Base-by-base conservation (phyloP, 2,797 vertebrate genomes). In the Mycteria americana region DNA sequence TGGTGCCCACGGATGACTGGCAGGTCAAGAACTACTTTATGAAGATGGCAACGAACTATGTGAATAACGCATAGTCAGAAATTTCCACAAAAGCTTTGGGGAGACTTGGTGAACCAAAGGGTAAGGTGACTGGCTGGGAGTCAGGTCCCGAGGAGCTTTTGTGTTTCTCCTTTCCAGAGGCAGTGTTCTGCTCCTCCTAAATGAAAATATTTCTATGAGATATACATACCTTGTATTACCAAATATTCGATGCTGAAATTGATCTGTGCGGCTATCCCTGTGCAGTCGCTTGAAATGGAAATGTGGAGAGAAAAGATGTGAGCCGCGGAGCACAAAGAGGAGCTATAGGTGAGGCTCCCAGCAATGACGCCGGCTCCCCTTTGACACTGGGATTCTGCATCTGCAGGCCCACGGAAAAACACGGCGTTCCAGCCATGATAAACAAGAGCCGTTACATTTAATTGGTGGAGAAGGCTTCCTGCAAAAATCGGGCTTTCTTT, bases 311-410 rank as follows among this genome's bases (percentile, higher is more conserved):
- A 22, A 85, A 78, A 84, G 72, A 65, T 91, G 96, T 48, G 93
- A 77, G 94, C 5, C 56, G 89, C 13, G n/a, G 68, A 51, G 94
- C 93, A 27, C 74, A 93, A 94, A 96, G 94, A 51, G 89, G 37
- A 79, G 91, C 95, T 37, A 5, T 0, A 9, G 92, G 91, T 89
- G 84, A 92, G 48, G 53, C 96, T 96, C n/a, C 57, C 78, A 91
- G 96, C 91, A 16, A 27, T 59, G 92, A 60, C 16, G 84, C 95
- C 39, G 88, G 78, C 89, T 94, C 92, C 94, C 88, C 96, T 93
- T 51, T 63, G 86, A 50, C 94, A 15, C 65, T 2, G 7, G 30
- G 28, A 7, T 45, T n/a, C 57, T 35, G 81, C 67, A 16, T 18
- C 81, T 13, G 4, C 56, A 10, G 79, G 96, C 94, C 94, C 94